These are phyloP conservation scores for Andricus grossulariae DNA, from an alignment of 1,140 invertebrate species.

Conservation along the genomic window DNA sequence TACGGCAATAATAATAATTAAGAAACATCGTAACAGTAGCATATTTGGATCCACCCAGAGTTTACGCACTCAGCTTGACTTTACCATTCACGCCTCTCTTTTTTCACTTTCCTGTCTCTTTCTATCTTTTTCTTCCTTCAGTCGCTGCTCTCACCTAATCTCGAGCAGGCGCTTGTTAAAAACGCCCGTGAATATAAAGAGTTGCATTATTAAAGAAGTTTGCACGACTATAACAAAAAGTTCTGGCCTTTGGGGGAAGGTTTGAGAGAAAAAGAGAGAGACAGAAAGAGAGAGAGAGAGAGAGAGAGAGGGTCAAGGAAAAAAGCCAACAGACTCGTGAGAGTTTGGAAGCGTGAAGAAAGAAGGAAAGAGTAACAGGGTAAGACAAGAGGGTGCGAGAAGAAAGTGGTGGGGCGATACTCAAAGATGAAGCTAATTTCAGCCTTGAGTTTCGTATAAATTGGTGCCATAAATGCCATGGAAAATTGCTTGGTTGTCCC, in stretches of 20 bases:
- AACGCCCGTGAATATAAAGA: constrained; percentile 76
- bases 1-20: constrained; percentile 76
- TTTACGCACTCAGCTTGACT: constrained; percentile 52
- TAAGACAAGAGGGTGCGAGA: constrained; percentile 46
- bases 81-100: constrained; percentile 25
- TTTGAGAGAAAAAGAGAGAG: constrained; percentile 41
- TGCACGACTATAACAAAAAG: constrained; percentile 73
- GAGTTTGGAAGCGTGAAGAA: constrained; percentile 42
- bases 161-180: constrained; percentile 72
- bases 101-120: constrained; percentile 36
- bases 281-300: constrained; percentile 23
- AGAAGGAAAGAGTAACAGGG: constrained; percentile 52
- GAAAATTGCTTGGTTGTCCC: background rate
- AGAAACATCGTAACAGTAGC: constrained; percentile 73
- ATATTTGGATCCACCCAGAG: constrained; percentile 63
- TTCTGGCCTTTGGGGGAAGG: constrained; percentile 61
- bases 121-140: constrained; percentile 36
- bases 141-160: constrained; percentile 66
- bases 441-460: constrained; percentile 14
- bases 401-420: background rate
- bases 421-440: constrained; percentile 19
- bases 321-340: constrained; percentile 54
- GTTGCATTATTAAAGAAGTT: constrained; percentile 77
- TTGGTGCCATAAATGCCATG: background rate
- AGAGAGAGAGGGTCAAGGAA: constrained; percentile 45